Base-by-base conservation (phyloP, 92 coral and sea anemone genomes). In the Paramuricea clavata region DNA sequence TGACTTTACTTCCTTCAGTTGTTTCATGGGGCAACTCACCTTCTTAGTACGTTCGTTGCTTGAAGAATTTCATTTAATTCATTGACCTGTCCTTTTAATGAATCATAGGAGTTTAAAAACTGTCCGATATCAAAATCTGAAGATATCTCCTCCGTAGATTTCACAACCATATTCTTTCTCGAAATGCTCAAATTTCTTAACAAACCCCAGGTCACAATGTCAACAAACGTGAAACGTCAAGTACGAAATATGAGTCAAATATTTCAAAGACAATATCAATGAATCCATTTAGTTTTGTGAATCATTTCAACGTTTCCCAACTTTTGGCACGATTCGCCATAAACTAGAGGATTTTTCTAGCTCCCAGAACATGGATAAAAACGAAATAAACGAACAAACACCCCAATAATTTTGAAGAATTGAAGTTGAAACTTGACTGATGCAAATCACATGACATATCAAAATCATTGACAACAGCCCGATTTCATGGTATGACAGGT, bases 81-180 rank as follows among this genome's bases (percentile, higher is more conserved):
- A 61, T 60, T 19, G 10, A 79, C 17, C 21, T 79, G 84, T 9
- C 19, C 73, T 41, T 59, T 79, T 57, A 79, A 79, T 6, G 56
- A 79, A 79, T 79, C 84, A 21, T 79, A 79, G 8, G 73, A 79
- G 57, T 42, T 59, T 19, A 79, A 64, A 32, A 79, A 79, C 27
- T 79, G 57, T 17, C 84, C 84, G 36, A 79, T 79, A 34, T 79
- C 57, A 33, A 76, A 76, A 33, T 50, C 81, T 65, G 39, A 31
- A 28, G 72, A 26, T 10, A 2, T 12, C 39, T 26, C 9, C 72
- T 17, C 26, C 5, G 62, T 19, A 15, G 16, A 10, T 47, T 47
- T 10, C 54, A 17, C 54, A 47, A 47, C 54, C 54, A 47, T 47
- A 6, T 47, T 15, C 15, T 47, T 47, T 47, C 54, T 47, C 10